These are phyloP conservation scores for Python bivittatus DNA, from an alignment of 2,113 vertebrate species.

Conservation along the genomic window DNA sequence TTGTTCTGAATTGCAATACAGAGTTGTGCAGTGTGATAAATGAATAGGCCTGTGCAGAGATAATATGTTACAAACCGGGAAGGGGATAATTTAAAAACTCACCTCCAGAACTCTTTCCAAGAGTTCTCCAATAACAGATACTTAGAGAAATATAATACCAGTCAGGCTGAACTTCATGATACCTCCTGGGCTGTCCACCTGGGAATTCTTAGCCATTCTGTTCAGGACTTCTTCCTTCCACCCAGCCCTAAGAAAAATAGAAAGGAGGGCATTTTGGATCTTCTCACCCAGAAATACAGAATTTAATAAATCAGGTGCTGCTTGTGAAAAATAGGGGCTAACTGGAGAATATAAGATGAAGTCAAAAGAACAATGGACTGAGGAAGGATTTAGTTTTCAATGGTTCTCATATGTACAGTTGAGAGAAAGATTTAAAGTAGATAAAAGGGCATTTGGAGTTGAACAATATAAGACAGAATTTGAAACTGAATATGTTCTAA, in stretches of 20 bases:
- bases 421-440: background rate
- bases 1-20: background rate
- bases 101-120: background rate
- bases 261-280: background rate
- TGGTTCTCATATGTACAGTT: background rate
- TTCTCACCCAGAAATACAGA: background rate
- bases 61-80: background rate
- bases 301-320: background rate
- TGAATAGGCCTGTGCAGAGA: background rate
- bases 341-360: background rate
- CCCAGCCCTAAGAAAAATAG: background rate
- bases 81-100: background rate
- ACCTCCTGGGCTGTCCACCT: background rate
- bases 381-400: background rate
- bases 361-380: background rate
- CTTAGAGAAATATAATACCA: background rate
- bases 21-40: too few relatives aligned
- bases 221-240: background rate
- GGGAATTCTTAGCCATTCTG: background rate
- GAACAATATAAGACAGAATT: background rate
- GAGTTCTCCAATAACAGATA: background rate
- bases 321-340: background rate
- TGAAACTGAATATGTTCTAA: background rate
- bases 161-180: background rate
- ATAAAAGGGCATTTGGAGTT: background rate